phyloP scores from a whole-genome alignment of 2,113 vertebrate genomes.

The Oceanodroma tethys region DNA sequence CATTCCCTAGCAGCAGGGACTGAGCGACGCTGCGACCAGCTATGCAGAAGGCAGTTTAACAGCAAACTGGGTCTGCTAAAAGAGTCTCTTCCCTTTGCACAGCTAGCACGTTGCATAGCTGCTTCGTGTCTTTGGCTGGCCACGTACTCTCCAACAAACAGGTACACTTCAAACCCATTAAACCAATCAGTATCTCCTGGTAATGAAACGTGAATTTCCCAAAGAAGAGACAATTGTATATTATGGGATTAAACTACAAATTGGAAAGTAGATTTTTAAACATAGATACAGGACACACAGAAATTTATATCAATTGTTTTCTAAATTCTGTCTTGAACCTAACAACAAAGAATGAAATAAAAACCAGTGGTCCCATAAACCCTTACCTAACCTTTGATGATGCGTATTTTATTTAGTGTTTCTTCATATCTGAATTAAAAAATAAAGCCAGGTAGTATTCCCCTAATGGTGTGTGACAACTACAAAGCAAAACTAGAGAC shows the following conservation, averaged over 20 bases:
- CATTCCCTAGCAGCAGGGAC: background rate
- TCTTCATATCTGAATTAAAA: background rate
- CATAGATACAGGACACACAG: too few species aligned
- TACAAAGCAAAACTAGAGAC: background rate
- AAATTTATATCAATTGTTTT: background rate
- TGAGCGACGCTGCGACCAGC: background rate
- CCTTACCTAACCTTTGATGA: background rate
- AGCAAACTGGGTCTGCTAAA: background rate
- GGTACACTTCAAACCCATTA: background rate
- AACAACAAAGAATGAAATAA: background rate
- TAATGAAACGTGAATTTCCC: background rate
- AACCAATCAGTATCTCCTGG: background rate
- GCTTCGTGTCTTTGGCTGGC: background rate
- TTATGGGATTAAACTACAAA: background rate
- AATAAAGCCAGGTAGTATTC: background rate
- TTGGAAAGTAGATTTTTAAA: background rate
- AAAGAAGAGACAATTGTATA: background rate
- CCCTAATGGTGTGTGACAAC: background rate
- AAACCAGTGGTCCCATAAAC: background rate
- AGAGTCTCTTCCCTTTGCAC: background rate
- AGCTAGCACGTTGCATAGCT: background rate
- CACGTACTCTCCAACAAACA: background rate
- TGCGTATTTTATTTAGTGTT: background rate
- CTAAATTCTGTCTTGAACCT: background rate
- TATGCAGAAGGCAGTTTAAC: background rate